phyloP scores from a whole-genome alignment of 2,797 vertebrate genomes.

The Oryzias dopingdopingensis region DNA sequence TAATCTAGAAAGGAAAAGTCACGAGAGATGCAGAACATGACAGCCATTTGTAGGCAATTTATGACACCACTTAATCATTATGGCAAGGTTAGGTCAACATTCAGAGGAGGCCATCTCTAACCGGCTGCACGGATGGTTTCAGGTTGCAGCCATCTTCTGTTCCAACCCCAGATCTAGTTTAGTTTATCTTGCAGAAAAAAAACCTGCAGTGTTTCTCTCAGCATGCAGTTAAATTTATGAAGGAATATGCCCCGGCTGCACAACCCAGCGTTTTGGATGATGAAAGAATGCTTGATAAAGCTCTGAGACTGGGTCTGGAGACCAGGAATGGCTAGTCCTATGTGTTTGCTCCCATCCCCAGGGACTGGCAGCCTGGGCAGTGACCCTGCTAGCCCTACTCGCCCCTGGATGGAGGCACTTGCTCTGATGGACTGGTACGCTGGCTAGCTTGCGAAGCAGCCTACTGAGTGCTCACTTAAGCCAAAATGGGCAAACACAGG shows the following conservation, averaged over 20 bases:
- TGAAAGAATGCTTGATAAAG: no score
- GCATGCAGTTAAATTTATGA: conserved; percentile 10
- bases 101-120: conserved; percentile 4
- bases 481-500: no score
- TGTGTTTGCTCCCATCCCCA: no score
- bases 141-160: conserved; percentile 2
- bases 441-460: no score
- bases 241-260: not conserved
- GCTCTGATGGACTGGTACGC: no score
- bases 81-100: conserved; percentile 34
- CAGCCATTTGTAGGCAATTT: conserved; percentile 55
- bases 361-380: no score
- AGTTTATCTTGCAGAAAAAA: conserved; percentile 12
- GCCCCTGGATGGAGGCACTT: no score
- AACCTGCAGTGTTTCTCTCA: not conserved
- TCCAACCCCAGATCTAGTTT: not conserved
- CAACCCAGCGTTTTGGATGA: not conserved
- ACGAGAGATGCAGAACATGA: conserved; percentile 37
- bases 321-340: no score
- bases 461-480: no score
- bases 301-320: no score
- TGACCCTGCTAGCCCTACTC: no score
- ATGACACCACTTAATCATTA: conserved; percentile 48
- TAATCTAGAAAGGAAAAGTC: conserved; percentile 46
- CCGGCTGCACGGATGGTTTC: conserved; percentile 7